Percentiles rank a stretch among this genome's conserved stretches.
phyloP scores from a whole-genome alignment of 1,140 invertebrate species.

The Neotoxoptera formosana region DNA sequence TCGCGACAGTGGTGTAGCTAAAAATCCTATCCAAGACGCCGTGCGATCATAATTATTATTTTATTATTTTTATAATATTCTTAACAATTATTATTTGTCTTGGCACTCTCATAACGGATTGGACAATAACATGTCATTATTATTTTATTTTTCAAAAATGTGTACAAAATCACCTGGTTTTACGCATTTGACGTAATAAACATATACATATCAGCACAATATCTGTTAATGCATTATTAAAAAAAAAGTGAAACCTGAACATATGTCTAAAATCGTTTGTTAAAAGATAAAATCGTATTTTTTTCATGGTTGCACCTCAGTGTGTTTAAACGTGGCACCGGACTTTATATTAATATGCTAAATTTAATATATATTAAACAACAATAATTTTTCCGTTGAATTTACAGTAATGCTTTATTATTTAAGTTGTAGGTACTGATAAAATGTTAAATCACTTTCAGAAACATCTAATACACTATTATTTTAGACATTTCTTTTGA shows the following conservation, averaged over 20 bases:
- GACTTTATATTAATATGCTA: too few relatives aligned
- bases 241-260: not conserved
- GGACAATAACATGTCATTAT: not conserved
- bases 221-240: too few relatives aligned
- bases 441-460: constrained; percentile 17
- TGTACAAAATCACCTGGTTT: not conserved
- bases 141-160: too few relatives aligned
- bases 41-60: not conserved
- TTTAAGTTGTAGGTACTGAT: constrained; percentile 11
- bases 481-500: not conserved
- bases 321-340: too few relatives aligned
- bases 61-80: not conserved
- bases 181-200: not conserved
- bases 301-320: not conserved
- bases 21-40: not conserved
- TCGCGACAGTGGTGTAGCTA: not conserved
- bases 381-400: not conserved
- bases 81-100: not conserved
- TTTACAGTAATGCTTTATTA: constrained; percentile 40
- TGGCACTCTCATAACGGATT: not conserved
- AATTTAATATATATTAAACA: constrained; percentile 5
- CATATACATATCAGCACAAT: not conserved
- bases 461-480: constrained; percentile 24
- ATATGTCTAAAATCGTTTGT: not conserved
- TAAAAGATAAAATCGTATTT: not conserved